These are phyloP conservation scores for Rotaria macrura DNA, from an alignment of 2,888 invertebrate genomes.

Conservation along the genomic window DNA sequence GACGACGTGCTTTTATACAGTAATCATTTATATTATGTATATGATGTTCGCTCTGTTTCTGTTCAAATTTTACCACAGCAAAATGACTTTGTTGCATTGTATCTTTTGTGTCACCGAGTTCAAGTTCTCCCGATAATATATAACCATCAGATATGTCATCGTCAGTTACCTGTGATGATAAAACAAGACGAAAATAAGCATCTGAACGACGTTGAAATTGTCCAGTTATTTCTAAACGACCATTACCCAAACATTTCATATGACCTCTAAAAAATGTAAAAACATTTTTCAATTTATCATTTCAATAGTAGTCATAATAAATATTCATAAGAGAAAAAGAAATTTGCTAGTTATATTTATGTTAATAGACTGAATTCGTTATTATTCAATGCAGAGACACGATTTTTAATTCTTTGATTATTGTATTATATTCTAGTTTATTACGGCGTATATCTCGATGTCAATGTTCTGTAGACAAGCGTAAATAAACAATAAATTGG, in stretches of 20 bases:
- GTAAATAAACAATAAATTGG: neutral
- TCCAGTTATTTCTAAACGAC: conserved; percentile 16
- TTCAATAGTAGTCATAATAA: neutral
- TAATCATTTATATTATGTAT: neutral
- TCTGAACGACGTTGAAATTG: neutral
- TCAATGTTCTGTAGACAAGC: neutral
- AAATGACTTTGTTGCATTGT: conserved; percentile 11
- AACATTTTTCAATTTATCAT: too few species aligned
- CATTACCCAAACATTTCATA: conserved; percentile 20
- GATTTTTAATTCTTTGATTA: too few species aligned
- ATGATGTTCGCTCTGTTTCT: neutral
- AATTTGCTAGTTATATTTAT: neutral
- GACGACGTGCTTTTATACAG: neutral
- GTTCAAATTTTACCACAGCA: neutral
- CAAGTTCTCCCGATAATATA: neutral
- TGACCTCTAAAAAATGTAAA: neutral
- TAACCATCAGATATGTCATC: conserved; percentile 4
- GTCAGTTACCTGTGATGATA: neutral
- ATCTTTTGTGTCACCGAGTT: neutral
- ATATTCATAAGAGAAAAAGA: neutral
- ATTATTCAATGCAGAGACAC: neutral
- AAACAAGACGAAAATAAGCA: neutral
- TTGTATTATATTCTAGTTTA: too few species aligned
- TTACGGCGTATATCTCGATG: neutral
- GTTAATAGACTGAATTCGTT: neutral